Evolutionary conservation across 2,113 vertebrate genomes (phyloP), one percentile per base, ranked within the genome.

Genomic region (Gadus macrocephalus): DNA sequence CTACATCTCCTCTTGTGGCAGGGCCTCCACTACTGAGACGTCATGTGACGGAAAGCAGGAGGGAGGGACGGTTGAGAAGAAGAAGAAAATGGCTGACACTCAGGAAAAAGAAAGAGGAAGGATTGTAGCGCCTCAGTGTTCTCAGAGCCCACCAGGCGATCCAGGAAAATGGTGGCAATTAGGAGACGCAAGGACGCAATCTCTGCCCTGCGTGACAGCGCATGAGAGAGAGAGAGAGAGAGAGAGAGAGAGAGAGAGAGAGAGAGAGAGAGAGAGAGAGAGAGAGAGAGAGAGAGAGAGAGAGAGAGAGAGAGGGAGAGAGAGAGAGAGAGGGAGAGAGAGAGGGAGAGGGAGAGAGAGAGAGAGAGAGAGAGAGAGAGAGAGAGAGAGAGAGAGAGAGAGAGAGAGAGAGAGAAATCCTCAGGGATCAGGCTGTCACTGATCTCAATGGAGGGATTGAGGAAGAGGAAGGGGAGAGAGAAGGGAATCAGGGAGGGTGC

Each of bases 371-470:
- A 68, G 69, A 81, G 73, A 72, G 38, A 17, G 68, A 65, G 62
- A n/a, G 28, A 38, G 62, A 1, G 66, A 77, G 69, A 70, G 70
- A 70, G 70, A 61, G 70, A 62, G 73, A 72, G 49, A 70, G 16
- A 20, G 59, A 55, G 75, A 65, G 62, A 74, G 11, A 68, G 69
- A 78, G 73, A 72, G 78, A 79, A 81, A 84, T 81, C 42, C 42
- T 49, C 42, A 49, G 42, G 42, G 42, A 49, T 49, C 42, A 49
- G 42, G 42, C 42, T 49, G 42, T 49, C 42, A 49, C 42, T 49
- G 38, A 8, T 42, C 38, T 42, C 38, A 42, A 42, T 42, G 83
- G 86, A 78, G 69, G 66, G 61, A 60, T 25, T 19, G 25, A 77
- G 77, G 31, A 68, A 42, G 55, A n/a, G 55, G 55, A 56, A n/a